Base-by-base conservation (phyloP, 2,888 invertebrate species). In the Iselma pallidipennis region DNA sequence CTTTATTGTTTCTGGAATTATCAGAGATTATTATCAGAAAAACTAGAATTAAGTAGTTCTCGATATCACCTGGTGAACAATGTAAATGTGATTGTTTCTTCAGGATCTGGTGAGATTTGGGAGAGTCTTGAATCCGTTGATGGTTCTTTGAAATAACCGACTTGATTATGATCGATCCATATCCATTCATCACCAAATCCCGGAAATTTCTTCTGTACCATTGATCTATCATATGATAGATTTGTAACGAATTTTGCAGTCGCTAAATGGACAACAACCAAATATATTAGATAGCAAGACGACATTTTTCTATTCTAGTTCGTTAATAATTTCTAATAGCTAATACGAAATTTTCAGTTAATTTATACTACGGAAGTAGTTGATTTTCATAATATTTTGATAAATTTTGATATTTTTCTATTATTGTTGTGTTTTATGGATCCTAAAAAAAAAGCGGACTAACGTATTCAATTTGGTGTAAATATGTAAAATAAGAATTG, bases 161-260 rank as follows among this genome's bases (percentile, higher is more conserved):
- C n/a, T n/a, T n/a, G n/a, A n/a, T n/a, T n/a, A n/a, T 83, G 84
- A 2, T 83, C 71, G 66, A 82, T 83, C 59, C 82, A 74, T 55
- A 86, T 74, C 83, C 84, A 85, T 33, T 83, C 81, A 2, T 78
- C 77, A 7, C 84, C 85, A 62, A 83, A 84, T 70, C 75, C 63
- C 25, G 76, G 76, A 66, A 73, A 72, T 60, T 66, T 64, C n/a
- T 66, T 49, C 12, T 59, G 55, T 10, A 69, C 45, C n/a, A 21
- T 1, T 2, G 45, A 1, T 21, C 45, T 9, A 21, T 45, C 16
- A 12, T 45, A 45, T 4, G 42, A 31, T 33, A 3, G 5, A 21
- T 10, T 12, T 16, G 16, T 0, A 10, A 10, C 7, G 3, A 21
- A 45, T 45, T 16, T 37, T 37, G 16, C 4, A 10, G 21, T 45